A percentile compares a stretch with the other conserved stretches of the same genome.
phyloP scores from a whole-genome alignment of 2,888 invertebrate species.

The Dicyrtoma fusca region DNA sequence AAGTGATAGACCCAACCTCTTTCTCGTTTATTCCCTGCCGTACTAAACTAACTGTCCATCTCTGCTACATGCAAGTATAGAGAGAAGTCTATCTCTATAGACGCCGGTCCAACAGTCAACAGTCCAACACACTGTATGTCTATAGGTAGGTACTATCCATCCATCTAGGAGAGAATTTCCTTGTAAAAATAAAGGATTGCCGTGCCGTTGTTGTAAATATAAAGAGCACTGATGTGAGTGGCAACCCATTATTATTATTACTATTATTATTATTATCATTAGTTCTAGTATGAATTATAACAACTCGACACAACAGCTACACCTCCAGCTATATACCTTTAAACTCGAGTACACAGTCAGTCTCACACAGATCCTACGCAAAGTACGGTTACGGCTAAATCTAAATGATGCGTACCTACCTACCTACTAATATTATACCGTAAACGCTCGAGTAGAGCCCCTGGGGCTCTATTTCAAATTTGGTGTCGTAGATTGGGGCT shows the following conservation, averaged over 20 bases:
- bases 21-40: not conserved
- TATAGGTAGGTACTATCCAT: too few species aligned
- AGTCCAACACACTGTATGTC: too few species aligned
- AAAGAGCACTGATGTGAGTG: constrained; percentile 18
- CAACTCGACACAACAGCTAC: constrained; percentile 1
- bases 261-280: constrained; percentile 36
- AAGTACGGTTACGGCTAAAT: constrained; percentile 11
- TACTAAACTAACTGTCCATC: too few species aligned
- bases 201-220: constrained; percentile 12
- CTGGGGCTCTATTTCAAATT: too few species aligned
- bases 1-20: constrained; percentile 10
- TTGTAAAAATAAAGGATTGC: constrained; percentile 35
- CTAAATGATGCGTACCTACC: constrained; percentile 9
- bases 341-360: not conserved
- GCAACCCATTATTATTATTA: constrained; percentile 32
- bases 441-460: too few species aligned
- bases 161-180: constrained; percentile 12
- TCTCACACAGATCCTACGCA: not conserved
- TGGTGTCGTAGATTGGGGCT: too few species aligned
- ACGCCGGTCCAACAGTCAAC: too few species aligned
- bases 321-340: not conserved
- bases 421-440: constrained; percentile 1
- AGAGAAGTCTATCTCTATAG: too few species aligned
- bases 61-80: too few species aligned
- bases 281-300: constrained; percentile 35